Percentiles rank a stretch among this genome's conserved stretches.
Conservation (phyloP, 2,888 invertebrate genomes). For the Clivina fossor region DNA sequence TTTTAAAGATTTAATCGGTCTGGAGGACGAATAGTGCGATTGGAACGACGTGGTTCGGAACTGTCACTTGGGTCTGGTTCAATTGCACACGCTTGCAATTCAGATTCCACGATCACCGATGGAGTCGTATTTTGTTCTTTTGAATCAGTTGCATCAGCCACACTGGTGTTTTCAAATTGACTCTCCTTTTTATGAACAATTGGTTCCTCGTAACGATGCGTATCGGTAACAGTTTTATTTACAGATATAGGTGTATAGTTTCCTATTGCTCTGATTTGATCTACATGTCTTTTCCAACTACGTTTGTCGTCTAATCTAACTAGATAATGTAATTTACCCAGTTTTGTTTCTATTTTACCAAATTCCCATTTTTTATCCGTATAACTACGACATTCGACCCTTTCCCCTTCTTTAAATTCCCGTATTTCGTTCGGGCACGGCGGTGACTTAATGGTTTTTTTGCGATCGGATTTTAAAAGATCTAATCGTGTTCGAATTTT, state of each 20-base stretch:
- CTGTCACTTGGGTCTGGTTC: no score
- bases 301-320: conserved; percentile 38
- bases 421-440: background rate
- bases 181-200: no score
- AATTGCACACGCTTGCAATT: no score
- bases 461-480: conserved; percentile 7
- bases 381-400: conserved; percentile 34
- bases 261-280: conserved; percentile 39
- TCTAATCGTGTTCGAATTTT: conserved; percentile 34
- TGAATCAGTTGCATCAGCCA: no score
- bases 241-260: conserved; percentile 32
- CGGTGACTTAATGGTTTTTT: background rate
- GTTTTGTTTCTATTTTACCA: conserved; percentile 32
- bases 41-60: no score
- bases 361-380: conserved; percentile 38
- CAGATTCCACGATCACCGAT: no score
- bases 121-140: no score
- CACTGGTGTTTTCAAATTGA: no score
- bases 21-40: no score
- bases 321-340: conserved; percentile 37
- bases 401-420: conserved; percentile 18
- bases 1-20: no score
- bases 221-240: no score
- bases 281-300: conserved; percentile 36
- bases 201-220: no score